Evolutionary conservation across 2,888 invertebrate genomes (phyloP).

Genomic region (Perdita meconis): DNA sequence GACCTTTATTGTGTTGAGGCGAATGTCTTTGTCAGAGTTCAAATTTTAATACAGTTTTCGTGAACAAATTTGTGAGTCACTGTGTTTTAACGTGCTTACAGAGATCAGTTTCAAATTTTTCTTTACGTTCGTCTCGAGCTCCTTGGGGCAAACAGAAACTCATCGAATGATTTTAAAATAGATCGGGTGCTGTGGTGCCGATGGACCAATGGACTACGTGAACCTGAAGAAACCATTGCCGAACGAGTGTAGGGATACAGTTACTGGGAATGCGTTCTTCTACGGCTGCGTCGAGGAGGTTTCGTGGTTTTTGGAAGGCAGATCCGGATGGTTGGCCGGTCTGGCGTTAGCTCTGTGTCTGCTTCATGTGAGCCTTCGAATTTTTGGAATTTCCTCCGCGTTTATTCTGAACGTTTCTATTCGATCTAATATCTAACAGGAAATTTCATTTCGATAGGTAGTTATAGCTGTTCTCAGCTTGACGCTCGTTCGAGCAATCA

Average conservation of each 20-base stretch:
- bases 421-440: background rate
- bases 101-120: background rate
- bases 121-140: constrained; percentile 41
- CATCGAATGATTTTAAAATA: constrained; percentile 31
- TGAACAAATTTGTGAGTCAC: too few relatives aligned
- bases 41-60: too few relatives aligned
- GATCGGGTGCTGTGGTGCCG: constrained; percentile 96
- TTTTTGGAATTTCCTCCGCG: background rate
- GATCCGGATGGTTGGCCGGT: constrained; percentile 93
- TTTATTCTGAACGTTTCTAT: background rate
- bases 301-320: constrained; percentile 94
- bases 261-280: constrained; percentile 95
- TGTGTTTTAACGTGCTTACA: background rate
- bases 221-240: constrained; percentile 92
- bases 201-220: constrained; percentile 93
- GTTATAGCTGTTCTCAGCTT: constrained; percentile 89
- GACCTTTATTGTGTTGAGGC: too few relatives aligned
- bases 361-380: constrained; percentile 88
- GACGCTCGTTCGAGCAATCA: constrained; percentile 90
- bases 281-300: constrained; percentile 95
- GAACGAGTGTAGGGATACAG: constrained; percentile 92
- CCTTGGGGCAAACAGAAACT: constrained; percentile 7
- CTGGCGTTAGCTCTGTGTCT: constrained; percentile 91
- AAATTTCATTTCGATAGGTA: constrained; percentile 84
- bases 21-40: too few relatives aligned